Evolutionary conservation across 2,797 vertebrate genomes (phyloP).

Genomic region (Enteromius unitaeniatus): DNA sequence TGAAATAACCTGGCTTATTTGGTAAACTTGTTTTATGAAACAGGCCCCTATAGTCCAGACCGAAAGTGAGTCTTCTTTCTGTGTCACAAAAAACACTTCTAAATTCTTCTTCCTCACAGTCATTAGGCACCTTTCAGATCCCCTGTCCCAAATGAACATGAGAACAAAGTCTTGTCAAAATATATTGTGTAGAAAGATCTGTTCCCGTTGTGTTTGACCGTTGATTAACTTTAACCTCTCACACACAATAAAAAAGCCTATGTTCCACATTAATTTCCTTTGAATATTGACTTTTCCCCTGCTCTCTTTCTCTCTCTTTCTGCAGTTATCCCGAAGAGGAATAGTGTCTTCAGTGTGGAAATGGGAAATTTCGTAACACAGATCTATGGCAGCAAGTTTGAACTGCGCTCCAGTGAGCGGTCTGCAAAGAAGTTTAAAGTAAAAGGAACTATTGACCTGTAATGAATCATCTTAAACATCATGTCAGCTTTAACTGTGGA

Average conservation of each 20-base stretch:
- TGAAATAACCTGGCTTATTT: no score
- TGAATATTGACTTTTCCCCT: conserved; percentile 2
- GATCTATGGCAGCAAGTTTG: conserved; percentile 93
- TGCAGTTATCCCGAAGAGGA: conserved; percentile 90
- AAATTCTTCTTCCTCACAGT: not conserved
- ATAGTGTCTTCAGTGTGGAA: conserved; percentile 90
- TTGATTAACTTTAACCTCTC: not conserved
- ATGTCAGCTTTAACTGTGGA: not conserved
- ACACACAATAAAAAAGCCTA: not conserved
- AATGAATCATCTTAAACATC: conserved; percentile 49
- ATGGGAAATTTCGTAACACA: conserved; percentile 87
- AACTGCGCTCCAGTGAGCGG: conserved; percentile 88
- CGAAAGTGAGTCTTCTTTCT: not conserved
- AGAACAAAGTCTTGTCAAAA: not conserved
- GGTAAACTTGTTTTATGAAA: no score
- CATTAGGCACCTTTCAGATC: not conserved
- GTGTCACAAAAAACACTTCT: not conserved
- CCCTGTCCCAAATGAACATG: not conserved
- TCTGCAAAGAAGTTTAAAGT: conserved; percentile 95
- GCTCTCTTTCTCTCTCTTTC: not conserved
- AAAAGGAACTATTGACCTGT: conserved; percentile 90
- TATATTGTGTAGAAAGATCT: not conserved
- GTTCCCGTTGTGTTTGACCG: not conserved
- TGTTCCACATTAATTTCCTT: not conserved
- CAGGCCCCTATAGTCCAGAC: not conserved